Evolutionary conservation across 2,113 vertebrate species (phyloP).

Genomic region (Haliaeetus leucogaster): DNA sequence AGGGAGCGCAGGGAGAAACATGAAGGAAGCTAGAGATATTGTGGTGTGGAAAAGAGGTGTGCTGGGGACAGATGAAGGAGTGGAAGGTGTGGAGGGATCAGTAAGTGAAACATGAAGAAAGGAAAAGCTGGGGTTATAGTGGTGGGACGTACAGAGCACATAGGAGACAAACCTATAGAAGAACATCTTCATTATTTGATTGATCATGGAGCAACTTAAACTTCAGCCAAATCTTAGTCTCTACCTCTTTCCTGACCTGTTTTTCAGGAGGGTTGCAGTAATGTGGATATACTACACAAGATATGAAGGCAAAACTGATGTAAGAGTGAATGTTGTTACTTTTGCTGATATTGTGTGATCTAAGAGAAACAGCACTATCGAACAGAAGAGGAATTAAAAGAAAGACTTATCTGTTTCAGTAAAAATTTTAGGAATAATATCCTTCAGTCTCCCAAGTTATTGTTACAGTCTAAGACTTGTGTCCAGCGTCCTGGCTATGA

Average conservation of each 20-base stretch:
- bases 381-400: not conserved
- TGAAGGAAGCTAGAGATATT: not conserved
- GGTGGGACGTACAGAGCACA: not conserved
- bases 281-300: not conserved
- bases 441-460: not conserved
- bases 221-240: not conserved
- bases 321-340: not conserved
- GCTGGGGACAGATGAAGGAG: not conserved
- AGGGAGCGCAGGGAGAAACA: not conserved
- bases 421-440: not conserved
- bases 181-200: not conserved
- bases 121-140: not conserved
- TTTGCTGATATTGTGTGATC: not conserved
- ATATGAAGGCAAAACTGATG: not conserved
- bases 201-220: not conserved
- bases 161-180: not conserved
- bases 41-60: not conserved
- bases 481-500: not conserved
- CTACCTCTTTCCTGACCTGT: not conserved
- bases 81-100: not conserved
- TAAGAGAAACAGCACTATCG: not conserved
- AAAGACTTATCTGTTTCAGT: not conserved
- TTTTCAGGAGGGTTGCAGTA: not conserved
- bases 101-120: not conserved
- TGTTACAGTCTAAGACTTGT: not conserved